phyloP scores from a whole-genome alignment of 2,113 vertebrate species.

The Struthidea cinerea region DNA sequence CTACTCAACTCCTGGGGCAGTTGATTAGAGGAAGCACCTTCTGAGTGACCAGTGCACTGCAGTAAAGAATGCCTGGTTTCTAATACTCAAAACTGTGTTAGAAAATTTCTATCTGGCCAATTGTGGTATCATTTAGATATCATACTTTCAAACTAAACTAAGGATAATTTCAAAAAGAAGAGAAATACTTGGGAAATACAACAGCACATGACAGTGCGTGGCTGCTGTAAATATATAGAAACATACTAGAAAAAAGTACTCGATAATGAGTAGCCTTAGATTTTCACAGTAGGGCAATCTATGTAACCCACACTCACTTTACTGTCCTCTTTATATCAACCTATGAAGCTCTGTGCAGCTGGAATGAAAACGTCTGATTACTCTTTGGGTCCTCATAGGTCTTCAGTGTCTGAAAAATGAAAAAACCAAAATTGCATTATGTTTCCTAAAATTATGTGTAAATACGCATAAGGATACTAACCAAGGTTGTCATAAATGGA shows the following conservation, averaged over 20 bases:
- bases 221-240: neutral
- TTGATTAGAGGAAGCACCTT: neutral
- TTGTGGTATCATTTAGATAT: neutral
- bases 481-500: neutral
- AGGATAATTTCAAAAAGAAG: neutral
- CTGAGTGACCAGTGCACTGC: neutral
- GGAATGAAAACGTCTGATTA: neutral
- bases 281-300: neutral
- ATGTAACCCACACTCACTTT: neutral
- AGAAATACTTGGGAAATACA: neutral
- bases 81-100: neutral
- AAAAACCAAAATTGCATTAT: neutral
- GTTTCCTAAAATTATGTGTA: neutral
- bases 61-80: neutral
- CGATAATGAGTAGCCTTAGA: rapidly evolving
- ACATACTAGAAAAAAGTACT: neutral
- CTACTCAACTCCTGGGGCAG: neutral
- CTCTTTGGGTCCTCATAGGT: neutral
- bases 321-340: neutral
- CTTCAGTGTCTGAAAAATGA: neutral
- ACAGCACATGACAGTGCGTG: too few species aligned
- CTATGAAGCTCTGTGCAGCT: neutral
- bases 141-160: neutral
- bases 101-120: neutral
- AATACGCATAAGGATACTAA: neutral